Base-by-base conservation (phyloP, 2,113 vertebrate genomes). In the Peromyscus leucopus region DNA sequence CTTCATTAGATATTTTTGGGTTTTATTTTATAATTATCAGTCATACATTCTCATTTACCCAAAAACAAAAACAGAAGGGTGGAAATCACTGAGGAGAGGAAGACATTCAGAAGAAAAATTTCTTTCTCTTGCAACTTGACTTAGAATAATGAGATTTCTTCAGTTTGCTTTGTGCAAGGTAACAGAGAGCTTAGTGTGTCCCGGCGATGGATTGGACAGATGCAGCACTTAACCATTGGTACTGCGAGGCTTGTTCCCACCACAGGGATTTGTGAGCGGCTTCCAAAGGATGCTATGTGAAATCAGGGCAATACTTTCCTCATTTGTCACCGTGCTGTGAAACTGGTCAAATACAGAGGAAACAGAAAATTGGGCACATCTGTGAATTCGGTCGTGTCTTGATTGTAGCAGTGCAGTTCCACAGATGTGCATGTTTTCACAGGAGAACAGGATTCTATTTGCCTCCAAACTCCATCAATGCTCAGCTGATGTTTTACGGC, bases 301-400 rank as follows among this genome's bases (percentile, higher is more conserved):
- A 95, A 94, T 97, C 93, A 72, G 93, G 88, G 83, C 97, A 91
- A 92, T 91, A 59, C 89, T 94, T 93, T 91, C 87, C 93, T 97
- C 94, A 96, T 97, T 97, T 95, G 96, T 97, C 97, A 96, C 93
- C 51, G 92, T 65, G 94, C 96, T 4, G 9, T 95, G 98, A 96
- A 97, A 84, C 97, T 94, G 91, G 94, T 91, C 97, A 95, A 97
- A 98, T 94, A 96, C 28, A 97, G 97, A 97, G 97, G 97, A 98
- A 97, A 97, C 57, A 93, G 95, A 98, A 96, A 95, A 96, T 95
- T 96, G 96, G 96, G 97, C 95, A 96, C 97, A 97, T 97, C 97
- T 98, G 98, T 87, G 96, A 97, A 96, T 97, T 93, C 95, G 96
- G 94, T 96, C 86, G 95, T 96, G 93, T 96, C 96, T 93, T 92